These are phyloP conservation scores for Brachynemurus nebulosus DNA, from an alignment of 2,888 invertebrate genomes.

Conservation along the genomic window DNA sequence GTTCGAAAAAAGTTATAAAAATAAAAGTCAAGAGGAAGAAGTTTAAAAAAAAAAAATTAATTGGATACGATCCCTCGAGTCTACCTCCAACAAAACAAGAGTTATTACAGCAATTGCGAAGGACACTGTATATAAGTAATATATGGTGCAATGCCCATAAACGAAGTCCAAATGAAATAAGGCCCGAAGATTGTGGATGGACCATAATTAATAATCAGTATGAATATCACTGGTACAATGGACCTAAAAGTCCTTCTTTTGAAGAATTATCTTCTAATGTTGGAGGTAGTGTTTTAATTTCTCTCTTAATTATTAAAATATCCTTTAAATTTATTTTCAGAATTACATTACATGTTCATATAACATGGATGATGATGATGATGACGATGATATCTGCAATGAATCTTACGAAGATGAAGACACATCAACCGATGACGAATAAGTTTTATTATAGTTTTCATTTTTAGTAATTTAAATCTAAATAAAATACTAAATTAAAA, in stretches of 20 bases:
- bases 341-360: background rate
- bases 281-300: constrained; percentile 10
- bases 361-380: background rate
- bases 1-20: background rate
- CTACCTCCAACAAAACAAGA: constrained; percentile 11
- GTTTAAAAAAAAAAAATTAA: background rate
- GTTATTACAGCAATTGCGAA: constrained; percentile 14
- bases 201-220: constrained; percentile 13
- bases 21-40: background rate
- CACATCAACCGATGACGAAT: background rate
- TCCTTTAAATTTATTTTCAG: constrained; percentile 5
- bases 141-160: constrained; percentile 8
- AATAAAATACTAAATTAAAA: no score
- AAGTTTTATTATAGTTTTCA: background rate
- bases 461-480: no score
- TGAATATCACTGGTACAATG: constrained; percentile 15
- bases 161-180: background rate
- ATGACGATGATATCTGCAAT: background rate
- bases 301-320: no score
- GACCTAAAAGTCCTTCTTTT: constrained; percentile 9
- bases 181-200: constrained; percentile 15
- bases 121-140: constrained; percentile 6
- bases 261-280: constrained; percentile 10
- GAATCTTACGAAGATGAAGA: background rate
- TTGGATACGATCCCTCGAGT: background rate